Evolutionary conservation across 2,888 invertebrate species (phyloP).

Genomic region (Psylliodes chrysocephalus): DNA sequence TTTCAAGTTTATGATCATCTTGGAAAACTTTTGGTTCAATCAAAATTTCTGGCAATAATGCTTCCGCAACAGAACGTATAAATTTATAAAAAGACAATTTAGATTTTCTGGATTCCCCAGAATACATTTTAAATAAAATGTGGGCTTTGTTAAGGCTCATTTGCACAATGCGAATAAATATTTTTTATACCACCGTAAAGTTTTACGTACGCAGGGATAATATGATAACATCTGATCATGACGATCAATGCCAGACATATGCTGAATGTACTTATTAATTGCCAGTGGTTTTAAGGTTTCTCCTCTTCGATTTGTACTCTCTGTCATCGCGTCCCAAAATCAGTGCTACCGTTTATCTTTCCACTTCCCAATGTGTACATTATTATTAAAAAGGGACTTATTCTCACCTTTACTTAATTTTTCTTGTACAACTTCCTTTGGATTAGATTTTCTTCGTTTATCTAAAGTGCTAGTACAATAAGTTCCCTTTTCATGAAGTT

Average conservation of each 20-base stretch:
- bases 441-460: not conserved
- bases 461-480: not conserved
- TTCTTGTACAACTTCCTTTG: not conserved
- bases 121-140: not conserved
- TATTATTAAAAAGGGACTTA: not conserved
- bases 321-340: not conserved
- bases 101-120: too few relatives aligned
- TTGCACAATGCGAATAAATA: conserved; percentile 7
- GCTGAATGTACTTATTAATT: not conserved
- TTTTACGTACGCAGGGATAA: conserved; percentile 2
- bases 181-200: conserved; percentile 15
- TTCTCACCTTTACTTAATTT: not conserved
- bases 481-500: not conserved
- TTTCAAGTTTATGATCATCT: not conserved
- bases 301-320: too few relatives aligned
- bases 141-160: not conserved
- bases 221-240: too few relatives aligned
- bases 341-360: not conserved
- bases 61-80: too few relatives aligned
- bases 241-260: too few relatives aligned
- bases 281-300: not conserved
- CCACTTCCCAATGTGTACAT: not conserved
- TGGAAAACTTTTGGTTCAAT: not conserved
- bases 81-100: too few relatives aligned
- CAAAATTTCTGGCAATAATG: not conserved